Evolutionary conservation across 2,888 invertebrate genomes (phyloP), one percentile per base, ranked within the genome.

Genomic region (Amphipyra berbera): DNA sequence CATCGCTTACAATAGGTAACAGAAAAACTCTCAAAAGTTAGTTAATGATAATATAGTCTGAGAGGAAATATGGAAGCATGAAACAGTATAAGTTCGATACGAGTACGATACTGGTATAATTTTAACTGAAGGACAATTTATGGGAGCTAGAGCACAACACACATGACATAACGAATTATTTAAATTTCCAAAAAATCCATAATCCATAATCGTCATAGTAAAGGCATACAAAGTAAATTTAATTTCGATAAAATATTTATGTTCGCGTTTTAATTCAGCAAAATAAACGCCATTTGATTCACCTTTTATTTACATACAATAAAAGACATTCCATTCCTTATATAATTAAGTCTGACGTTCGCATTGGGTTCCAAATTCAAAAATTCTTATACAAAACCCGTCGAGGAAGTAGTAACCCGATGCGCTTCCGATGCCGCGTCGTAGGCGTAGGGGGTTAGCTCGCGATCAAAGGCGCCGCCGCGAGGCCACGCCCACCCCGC

Each of bases 361-460:
- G 49, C 62, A 70, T 64, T 69, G 67, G 66, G 76, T 57, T 75
- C 72, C 71, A 77, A 72, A 74, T 79, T 73, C 52, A 53, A 47
- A 64, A 44, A 45, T 53, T 50, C 37, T 41, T 69, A 58, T 9
- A 60, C 60, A 47, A 57, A 61, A 62, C 66, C 63, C 59, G 68
- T 55, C 60, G 58, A 79, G 82, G 87, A 84, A 86, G 81, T 71
- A 37, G 87, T 78, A 83, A 87, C 75, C 62, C 60, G 82, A 87
- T 66, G 70, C 74, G 79, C 78, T 86, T 87, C 81, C 82, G 76
- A 73, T 47, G 68, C 65, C 47, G 41, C 63, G 56, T 61, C 54
- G 74, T 73, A 73, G 82, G 81, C 81, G 85, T n/a, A n/a, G 83
- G 63, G 73, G 76, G 74, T 68, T 65, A 61, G 47, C 58, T 49